Base-by-base conservation (phyloP, 1,140 invertebrate species). In the Patella vulgata region DNA sequence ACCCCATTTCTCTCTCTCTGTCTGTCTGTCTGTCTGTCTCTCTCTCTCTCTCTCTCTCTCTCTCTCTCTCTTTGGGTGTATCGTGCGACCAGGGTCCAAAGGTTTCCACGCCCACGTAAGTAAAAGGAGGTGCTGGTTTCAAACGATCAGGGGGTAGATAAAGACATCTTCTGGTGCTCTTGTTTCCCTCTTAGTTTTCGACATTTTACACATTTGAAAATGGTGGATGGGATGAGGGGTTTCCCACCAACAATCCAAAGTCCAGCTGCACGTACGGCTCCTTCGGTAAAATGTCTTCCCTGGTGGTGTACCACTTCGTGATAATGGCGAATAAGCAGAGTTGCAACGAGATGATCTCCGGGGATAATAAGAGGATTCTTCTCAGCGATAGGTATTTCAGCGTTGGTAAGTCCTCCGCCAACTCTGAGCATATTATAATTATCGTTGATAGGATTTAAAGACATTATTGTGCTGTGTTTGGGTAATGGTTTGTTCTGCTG, bases 71-170 rank as follows among this genome's bases (percentile, higher is more conserved):
- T 27, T 50, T 14, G 21, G 43, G 59, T 65, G 6, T 36, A 12
- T 28, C 28, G n/a, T 31, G 50, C 60, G 36, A 39, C 11, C 25
- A 53, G 17, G 43, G 52, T n/a, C 64, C 59, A 40, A 61, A 62
- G 11, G 30, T 51, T 27, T 59, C 61, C 12, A 64, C 40, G 14
- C 50, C 61, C 14, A 33, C n/a, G 47, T 56, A 51, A 17, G 63
- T 70, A 48, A 70, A 70, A 17, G 68, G 68, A 39, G 59, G 42
- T 17, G 54, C 39, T 39, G 42, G 46, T 39, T 55, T 43, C 4
- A 62, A n/a, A n/a, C 64, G n/a, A 2, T 71, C 69, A n/a, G 14
- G 21, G 3, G 68, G 68, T 31, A 70, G 46, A 48, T 67, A n/a
- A 43, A 17, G 65, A 42, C 66, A 71, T 71, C 36, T 68, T 52